Evolutionary conservation across 2,888 invertebrate genomes (phyloP).

Genomic region (Zygogramma bicolorata): DNA sequence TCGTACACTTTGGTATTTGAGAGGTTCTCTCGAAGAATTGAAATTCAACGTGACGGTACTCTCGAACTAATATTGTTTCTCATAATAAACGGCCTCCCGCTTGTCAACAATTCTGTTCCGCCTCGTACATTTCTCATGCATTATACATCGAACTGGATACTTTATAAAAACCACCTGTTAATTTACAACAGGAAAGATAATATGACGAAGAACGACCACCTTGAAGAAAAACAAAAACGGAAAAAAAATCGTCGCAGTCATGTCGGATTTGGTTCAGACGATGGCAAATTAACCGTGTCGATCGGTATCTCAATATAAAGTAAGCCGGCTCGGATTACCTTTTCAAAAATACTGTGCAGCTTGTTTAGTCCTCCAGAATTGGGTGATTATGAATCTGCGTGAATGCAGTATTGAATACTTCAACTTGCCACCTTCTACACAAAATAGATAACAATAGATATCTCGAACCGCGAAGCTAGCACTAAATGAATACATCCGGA

Average conservation of each 20-base stretch:
- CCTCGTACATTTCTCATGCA: slow-evolving; percentile 14
- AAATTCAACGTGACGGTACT: no score
- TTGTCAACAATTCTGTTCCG: background rate
- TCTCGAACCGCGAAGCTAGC: no score
- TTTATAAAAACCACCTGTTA: slow-evolving; percentile 57
- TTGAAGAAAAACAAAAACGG: slow-evolving; percentile 51
- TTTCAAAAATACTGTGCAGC: background rate
- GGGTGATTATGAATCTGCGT: background rate
- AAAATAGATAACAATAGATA: no score
- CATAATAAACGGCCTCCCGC: no score
- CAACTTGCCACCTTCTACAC: no score
- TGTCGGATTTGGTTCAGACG: slow-evolving; percentile 50
- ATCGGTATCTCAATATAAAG: slow-evolving; percentile 50
- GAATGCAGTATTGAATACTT: no score
- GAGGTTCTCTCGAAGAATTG: no score
- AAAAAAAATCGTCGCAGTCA: slow-evolving; percentile 48
- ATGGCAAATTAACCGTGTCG: slow-evolving; percentile 55
- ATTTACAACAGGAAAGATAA: slow-evolving; percentile 54
- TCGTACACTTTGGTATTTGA: no score
- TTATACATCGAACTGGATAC: slow-evolving; percentile 45
- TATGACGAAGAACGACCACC: slow-evolving; percentile 57
- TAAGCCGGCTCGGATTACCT: slow-evolving; percentile 38
- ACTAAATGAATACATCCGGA: no score
- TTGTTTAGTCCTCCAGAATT: background rate
- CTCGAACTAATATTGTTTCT: no score